A percentile compares a stretch with the other conserved stretches of the same genome.
phyloP scores from a whole-genome alignment of 1,140 invertebrate genomes.

The Drusus annulatus region DNA sequence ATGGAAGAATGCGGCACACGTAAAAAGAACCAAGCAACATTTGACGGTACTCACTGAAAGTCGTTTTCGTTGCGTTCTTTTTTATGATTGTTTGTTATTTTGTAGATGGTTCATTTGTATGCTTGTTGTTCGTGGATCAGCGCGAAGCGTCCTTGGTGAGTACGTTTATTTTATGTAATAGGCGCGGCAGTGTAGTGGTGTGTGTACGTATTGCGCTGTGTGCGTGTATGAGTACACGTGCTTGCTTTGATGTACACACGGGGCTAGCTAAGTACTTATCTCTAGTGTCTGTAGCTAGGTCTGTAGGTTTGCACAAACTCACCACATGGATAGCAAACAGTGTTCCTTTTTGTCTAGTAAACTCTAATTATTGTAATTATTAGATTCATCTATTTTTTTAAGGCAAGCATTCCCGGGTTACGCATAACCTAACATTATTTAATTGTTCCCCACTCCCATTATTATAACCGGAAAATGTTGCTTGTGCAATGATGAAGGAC shows the following conservation, averaged over 20 bases:
- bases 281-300: not conserved
- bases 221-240: conserved; percentile 35
- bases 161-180: conserved; percentile 43
- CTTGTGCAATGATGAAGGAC: too few relatives aligned
- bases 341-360: not conserved
- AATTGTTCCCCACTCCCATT: too few relatives aligned
- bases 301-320: conserved; percentile 22
- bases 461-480: too few relatives aligned
- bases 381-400: too few relatives aligned
- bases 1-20: conserved; percentile 32
- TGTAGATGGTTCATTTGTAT: not conserved
- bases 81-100: too few relatives aligned
- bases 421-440: too few relatives aligned
- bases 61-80: too few relatives aligned
- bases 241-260: conserved; percentile 26
- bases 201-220: not conserved
- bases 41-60: too few relatives aligned
- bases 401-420: too few relatives aligned
- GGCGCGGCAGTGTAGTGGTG: conserved; percentile 12
- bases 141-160: conserved; percentile 35
- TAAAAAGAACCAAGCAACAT: too few relatives aligned
- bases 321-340: not conserved
- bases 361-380: too few relatives aligned
- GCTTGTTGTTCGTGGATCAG: not conserved
- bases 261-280: not conserved